phyloP scores from a whole-genome alignment of 1,140 invertebrate species.

The Sitodiplosis mosellana region DNA sequence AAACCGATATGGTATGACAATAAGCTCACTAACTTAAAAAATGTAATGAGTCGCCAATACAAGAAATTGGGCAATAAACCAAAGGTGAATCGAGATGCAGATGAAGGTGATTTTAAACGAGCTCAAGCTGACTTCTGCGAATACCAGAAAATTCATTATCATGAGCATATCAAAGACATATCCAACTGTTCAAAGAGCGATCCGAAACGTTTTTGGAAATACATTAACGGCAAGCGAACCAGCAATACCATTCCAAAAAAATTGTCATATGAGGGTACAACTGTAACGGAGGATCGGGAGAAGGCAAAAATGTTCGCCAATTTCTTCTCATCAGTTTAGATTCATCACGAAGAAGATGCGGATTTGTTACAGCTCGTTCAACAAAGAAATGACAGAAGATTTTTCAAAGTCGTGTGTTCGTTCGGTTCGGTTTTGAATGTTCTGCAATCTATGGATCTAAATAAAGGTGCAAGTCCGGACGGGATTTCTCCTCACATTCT shows the following conservation, averaged over 20 bases:
- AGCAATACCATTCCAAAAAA: not conserved
- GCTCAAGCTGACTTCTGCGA: not conserved
- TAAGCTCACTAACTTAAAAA: no score
- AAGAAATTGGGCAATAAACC: no score
- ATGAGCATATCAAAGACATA: not conserved
- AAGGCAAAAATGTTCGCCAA: not conserved
- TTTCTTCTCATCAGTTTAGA: not conserved
- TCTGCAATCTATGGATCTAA: not conserved
- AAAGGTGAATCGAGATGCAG: no score
- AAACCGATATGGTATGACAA: no score
- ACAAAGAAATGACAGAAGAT: not conserved
- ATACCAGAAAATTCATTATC: not conserved
- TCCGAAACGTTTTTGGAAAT: not conserved
- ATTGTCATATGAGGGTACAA: not conserved
- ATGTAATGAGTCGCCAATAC: no score
- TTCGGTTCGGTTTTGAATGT: not conserved
- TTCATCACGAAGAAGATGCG: not conserved
- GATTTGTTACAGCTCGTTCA: not conserved
- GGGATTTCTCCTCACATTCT: not conserved
- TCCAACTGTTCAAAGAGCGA: not conserved
- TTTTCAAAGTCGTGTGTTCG: not conserved
- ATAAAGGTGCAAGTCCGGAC: not conserved
- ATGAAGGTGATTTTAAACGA: no score
- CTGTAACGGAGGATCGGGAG: not conserved
- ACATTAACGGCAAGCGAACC: not conserved